phyloP scores from a whole-genome alignment of 2,888 invertebrate species.

The Nemurella pictetii region DNA sequence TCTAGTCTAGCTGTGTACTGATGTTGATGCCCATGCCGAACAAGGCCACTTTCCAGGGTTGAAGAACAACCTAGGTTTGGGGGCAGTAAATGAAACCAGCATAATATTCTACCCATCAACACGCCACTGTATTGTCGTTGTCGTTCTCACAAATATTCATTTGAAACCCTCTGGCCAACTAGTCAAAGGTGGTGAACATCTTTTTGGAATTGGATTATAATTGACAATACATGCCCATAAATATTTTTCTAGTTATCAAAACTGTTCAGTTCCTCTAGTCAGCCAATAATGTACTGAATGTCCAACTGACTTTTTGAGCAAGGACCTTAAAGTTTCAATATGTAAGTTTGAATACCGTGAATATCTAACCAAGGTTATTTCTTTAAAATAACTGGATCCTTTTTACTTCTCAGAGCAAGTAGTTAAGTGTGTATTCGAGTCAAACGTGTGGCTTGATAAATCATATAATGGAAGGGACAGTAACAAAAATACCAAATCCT shows the following conservation, averaged over 20 bases:
- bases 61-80: background rate
- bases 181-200: background rate
- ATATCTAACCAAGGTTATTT: background rate
- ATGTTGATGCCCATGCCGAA: too few species aligned
- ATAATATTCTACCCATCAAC: background rate
- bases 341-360: background rate
- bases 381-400: background rate
- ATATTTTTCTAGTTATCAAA: background rate
- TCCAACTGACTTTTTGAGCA: too few species aligned
- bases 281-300: too few species aligned
- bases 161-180: background rate
- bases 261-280: background rate
- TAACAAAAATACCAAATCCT: background rate
- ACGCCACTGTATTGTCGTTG: background rate
- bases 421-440: background rate
- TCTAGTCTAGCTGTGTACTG: too few species aligned
- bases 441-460: background rate
- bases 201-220: background rate
- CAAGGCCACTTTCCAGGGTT: too few species aligned
- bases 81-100: too few species aligned
- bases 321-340: too few species aligned
- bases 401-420: background rate
- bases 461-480: background rate
- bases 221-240: background rate
- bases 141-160: background rate